phyloP scores from a whole-genome alignment of 2,888 invertebrate species.

The Monochamus alternatus region DNA sequence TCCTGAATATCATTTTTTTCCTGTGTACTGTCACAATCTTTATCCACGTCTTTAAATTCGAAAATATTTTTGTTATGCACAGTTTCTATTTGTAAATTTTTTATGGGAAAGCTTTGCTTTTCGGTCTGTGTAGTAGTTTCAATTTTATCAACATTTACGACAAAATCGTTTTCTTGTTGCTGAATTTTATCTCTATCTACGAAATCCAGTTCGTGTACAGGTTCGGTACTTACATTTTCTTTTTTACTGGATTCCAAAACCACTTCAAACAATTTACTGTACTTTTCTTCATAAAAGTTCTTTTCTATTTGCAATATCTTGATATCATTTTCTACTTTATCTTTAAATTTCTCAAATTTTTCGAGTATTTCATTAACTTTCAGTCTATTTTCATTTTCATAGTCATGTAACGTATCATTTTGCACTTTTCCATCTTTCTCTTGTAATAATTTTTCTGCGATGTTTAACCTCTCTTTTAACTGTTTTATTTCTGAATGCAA shows the following conservation, averaged over 20 bases:
- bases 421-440: constrained; percentile 59
- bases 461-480: constrained; percentile 77
- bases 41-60: constrained; percentile 41
- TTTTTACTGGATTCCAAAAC: constrained; percentile 46
- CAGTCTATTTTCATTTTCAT: constrained; percentile 41
- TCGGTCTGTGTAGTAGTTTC: constrained; percentile 64
- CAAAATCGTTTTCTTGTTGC: constrained; percentile 53
- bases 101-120: constrained; percentile 21
- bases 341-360: constrained; percentile 66
- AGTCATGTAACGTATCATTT: constrained; percentile 41
- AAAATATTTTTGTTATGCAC: constrained; percentile 46
- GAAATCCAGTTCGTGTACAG: constrained; percentile 42
- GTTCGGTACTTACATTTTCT: constrained; percentile 42
- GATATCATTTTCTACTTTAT: constrained; percentile 66
- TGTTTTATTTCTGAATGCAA: constrained; percentile 78
- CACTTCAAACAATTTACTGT: constrained; percentile 72
- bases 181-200: not conserved
- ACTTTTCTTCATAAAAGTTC: constrained; percentile 73
- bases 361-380: constrained; percentile 62
- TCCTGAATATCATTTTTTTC: constrained; percentile 39
- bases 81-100: constrained; percentile 50
- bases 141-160: constrained; percentile 53
- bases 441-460: constrained; percentile 74
- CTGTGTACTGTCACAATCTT: constrained; percentile 11
- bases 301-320: constrained; percentile 73